These are phyloP conservation scores for Paradoxurus hermaphroditus DNA, from an alignment of 2,113 vertebrate species.

Conservation along the genomic window DNA sequence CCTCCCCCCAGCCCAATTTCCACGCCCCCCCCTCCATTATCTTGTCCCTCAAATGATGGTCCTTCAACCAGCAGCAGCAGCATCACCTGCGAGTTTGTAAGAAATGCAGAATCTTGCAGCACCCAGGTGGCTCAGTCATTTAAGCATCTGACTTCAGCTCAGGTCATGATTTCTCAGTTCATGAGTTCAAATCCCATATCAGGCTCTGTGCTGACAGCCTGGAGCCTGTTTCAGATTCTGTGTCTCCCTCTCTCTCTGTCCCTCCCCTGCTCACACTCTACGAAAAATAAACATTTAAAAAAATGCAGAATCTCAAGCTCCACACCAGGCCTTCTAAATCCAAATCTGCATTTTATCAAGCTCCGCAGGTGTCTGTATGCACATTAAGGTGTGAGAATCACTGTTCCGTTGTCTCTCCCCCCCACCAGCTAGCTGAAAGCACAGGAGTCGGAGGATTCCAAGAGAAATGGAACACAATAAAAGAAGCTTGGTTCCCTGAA, in stretches of 20 bases:
- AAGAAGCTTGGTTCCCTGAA: not conserved
- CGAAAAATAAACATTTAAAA: too few species aligned
- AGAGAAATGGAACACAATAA: not conserved
- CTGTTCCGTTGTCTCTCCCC: not conserved
- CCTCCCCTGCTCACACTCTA: too few species aligned
- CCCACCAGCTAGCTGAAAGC: not conserved
- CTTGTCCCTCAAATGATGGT: not conserved
- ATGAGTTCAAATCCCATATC: too few species aligned
- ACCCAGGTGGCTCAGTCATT: too few species aligned
- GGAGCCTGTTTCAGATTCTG: too few species aligned
- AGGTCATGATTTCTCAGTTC: too few species aligned
- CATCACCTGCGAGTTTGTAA: not conserved
- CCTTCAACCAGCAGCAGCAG: not conserved
- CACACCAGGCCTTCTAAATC: not conserved
- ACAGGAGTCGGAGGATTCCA: not conserved
- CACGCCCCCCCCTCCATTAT: not conserved
- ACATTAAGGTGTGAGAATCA: not conserved
- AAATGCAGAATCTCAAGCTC: not conserved
- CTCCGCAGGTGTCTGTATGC: not conserved
- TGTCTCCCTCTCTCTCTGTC: too few species aligned
- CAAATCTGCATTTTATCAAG: not conserved
- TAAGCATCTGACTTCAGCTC: too few species aligned
- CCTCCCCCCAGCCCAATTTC: not conserved
- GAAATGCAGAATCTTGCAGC: not conserved
- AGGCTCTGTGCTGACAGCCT: too few species aligned